Evolutionary conservation across 1,140 invertebrate genomes (phyloP).

Genomic region (Pachyrhynchus sulphureomaculatus): DNA sequence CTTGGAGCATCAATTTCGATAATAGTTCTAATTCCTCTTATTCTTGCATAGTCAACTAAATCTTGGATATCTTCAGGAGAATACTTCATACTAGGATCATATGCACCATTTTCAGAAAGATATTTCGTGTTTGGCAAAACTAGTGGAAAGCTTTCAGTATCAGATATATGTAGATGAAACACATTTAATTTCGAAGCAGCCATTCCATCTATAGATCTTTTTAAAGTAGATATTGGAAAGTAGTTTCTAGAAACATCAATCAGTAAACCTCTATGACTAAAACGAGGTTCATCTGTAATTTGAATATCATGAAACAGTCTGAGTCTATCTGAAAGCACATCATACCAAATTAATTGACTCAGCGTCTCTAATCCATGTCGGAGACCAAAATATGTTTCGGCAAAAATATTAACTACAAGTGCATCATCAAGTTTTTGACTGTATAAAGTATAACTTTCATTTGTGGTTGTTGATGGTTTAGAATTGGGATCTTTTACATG

Average conservation of each 20-base stretch:
- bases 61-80: slow-evolving; percentile 63
- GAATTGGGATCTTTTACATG: slow-evolving; percentile 18
- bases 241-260: slow-evolving; percentile 78
- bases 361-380: slow-evolving; percentile 77
- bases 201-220: slow-evolving; percentile 74
- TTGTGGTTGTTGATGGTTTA: slow-evolving; percentile 59
- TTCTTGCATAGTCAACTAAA: slow-evolving; percentile 63
- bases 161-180: slow-evolving; percentile 83
- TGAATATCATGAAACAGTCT: slow-evolving; percentile 54
- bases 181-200: slow-evolving; percentile 77
- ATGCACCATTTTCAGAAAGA: slow-evolving; percentile 71
- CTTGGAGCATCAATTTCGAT: slow-evolving; percentile 78
- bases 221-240: slow-evolving; percentile 65
- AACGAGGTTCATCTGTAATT: slow-evolving; percentile 60
- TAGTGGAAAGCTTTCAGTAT: slow-evolving; percentile 77
- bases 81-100: slow-evolving; percentile 68
- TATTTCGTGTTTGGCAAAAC: slow-evolving; percentile 64
- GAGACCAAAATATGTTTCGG: slow-evolving; percentile 70
- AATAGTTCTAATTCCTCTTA: slow-evolving; percentile 69
- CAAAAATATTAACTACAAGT: slow-evolving; percentile 61
- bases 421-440: slow-evolving; percentile 54
- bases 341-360: slow-evolving; percentile 74
- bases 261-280: slow-evolving; percentile 67
- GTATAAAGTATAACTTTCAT: slow-evolving; percentile 70
- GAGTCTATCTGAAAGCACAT: slow-evolving; percentile 57